These are phyloP conservation scores for Pachymerium ferrugineum DNA, from an alignment of 2,888 invertebrate species.

Conservation along the genomic window DNA sequence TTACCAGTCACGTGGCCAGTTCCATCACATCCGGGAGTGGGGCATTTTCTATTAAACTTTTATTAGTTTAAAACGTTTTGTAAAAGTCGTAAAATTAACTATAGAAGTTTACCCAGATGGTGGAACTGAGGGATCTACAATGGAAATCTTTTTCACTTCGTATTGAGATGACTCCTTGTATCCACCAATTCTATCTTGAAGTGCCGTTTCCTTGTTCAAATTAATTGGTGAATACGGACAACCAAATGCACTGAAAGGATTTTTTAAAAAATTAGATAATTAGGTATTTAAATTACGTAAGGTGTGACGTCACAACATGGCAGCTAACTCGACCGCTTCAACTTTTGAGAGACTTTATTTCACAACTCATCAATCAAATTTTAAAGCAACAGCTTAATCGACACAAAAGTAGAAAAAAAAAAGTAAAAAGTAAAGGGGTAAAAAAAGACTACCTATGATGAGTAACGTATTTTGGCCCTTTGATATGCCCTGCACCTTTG, in stretches of 20 bases:
- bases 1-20: constrained; percentile 79
- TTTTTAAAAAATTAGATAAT: too few species aligned
- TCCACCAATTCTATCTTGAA: constrained; percentile 39
- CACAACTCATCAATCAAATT: too few species aligned
- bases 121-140: background rate
- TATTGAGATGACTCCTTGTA: background rate
- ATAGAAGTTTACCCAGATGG: background rate
- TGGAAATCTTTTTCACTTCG: constrained; percentile 7
- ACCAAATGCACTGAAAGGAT: constrained; percentile 46
- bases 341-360: too few species aligned
- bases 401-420: too few species aligned
- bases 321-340: too few species aligned
- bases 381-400: too few species aligned
- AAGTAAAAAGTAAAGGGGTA: too few species aligned
- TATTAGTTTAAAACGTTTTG: background rate
- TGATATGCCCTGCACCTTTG: constrained; percentile 80
- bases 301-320: background rate
- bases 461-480: constrained; percentile 66
- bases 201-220: constrained; percentile 46
- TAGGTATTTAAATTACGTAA: background rate
- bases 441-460: constrained; percentile 53
- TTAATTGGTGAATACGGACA: constrained; percentile 49
- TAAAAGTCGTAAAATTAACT: background rate
- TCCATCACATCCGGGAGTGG: constrained; percentile 79
- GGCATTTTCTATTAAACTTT: constrained; percentile 54